phyloP scores from a whole-genome alignment of 2,888 invertebrate genomes.

The Mimas tiliae region DNA sequence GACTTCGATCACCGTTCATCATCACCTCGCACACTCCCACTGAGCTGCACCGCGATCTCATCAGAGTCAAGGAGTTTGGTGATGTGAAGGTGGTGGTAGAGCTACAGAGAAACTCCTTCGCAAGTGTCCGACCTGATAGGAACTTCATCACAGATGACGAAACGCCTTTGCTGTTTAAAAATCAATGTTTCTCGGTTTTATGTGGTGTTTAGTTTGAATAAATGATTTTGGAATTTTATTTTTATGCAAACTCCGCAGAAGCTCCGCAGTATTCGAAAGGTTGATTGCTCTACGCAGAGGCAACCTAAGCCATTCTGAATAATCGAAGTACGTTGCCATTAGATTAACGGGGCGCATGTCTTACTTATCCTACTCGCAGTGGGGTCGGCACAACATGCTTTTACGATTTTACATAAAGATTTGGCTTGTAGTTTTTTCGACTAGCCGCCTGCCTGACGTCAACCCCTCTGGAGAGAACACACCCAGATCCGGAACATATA shows the following conservation, averaged over 20 bases:
- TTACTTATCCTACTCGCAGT: too few relatives aligned
- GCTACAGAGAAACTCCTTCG: slow-evolving; percentile 86
- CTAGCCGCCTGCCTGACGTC: too few relatives aligned
- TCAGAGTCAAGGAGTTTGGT: slow-evolving; percentile 81
- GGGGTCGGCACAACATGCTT: too few relatives aligned
- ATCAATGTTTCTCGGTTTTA: slow-evolving; percentile 86
- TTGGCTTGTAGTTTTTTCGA: too few relatives aligned
- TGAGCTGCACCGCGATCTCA: slow-evolving; percentile 87
- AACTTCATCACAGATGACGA: slow-evolving; percentile 90
- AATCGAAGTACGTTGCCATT: too few relatives aligned
- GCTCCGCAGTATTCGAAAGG: too few relatives aligned
- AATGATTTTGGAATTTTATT: background rate
- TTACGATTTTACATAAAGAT: too few relatives aligned
- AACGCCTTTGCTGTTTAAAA: slow-evolving; percentile 89
- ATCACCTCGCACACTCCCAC: slow-evolving; percentile 88
- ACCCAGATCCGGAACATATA: too few relatives aligned
- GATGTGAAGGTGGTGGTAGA: slow-evolving; percentile 78
- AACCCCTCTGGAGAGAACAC: too few relatives aligned
- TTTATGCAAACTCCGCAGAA: background rate
- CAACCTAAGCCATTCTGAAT: too few relatives aligned
- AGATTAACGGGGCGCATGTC: too few relatives aligned
- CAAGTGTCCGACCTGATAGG: slow-evolving; percentile 88
- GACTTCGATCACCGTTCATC: slow-evolving; percentile 84
- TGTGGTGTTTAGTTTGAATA: slow-evolving; percentile 52
- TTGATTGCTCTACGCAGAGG: too few relatives aligned